Percentiles rank a stretch among this genome's conserved stretches.
phyloP scores from a whole-genome alignment of 2,888 invertebrate species.

The Drosophila neonasuta region DNA sequence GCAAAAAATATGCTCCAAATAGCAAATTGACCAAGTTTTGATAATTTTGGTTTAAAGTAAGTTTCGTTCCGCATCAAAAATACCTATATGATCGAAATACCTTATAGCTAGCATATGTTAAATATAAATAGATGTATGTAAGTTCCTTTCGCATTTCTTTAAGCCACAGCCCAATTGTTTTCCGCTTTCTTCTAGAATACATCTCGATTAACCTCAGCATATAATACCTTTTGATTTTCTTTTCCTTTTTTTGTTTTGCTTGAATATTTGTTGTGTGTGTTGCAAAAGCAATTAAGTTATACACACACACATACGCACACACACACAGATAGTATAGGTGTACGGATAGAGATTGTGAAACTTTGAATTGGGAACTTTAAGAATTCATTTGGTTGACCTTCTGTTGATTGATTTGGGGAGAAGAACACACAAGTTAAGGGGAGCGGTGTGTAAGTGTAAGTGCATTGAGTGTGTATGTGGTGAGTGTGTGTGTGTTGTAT shows the following conservation, averaged over 20 bases:
- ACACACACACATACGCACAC: constrained; percentile 4
- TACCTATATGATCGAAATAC: constrained; percentile 4
- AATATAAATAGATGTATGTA: not conserved
- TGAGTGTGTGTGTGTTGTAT: constrained; percentile 19
- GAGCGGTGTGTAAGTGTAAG: constrained; percentile 14
- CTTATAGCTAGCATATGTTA: constrained; percentile 4
- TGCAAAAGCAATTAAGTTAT: constrained; percentile 28
- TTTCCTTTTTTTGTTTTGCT: not conserved
- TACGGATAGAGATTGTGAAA: not conserved
- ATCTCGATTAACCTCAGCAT: constrained; percentile 2
- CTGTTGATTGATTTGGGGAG: not conserved
- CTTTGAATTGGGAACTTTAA: too few relatives aligned
- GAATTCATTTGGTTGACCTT: too few relatives aligned
- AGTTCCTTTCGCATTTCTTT: constrained; percentile 7
- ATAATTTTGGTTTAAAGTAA: constrained; percentile 17
- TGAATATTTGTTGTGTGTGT: constrained; percentile 5
- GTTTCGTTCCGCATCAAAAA: constrained; percentile 19
- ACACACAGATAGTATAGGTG: constrained; percentile 3
- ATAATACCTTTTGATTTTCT: constrained; percentile 7
- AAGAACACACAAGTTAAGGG: constrained; percentile 64
- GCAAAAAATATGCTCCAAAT: constrained; percentile 36
- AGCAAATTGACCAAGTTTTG: constrained; percentile 17
- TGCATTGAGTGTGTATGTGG: constrained; percentile 11
- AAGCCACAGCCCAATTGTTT: constrained; percentile 41
- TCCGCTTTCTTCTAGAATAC: not conserved